Evolutionary conservation across 2,797 vertebrate species (phyloP).

Genomic region (Uromys caudimaculatus): DNA sequence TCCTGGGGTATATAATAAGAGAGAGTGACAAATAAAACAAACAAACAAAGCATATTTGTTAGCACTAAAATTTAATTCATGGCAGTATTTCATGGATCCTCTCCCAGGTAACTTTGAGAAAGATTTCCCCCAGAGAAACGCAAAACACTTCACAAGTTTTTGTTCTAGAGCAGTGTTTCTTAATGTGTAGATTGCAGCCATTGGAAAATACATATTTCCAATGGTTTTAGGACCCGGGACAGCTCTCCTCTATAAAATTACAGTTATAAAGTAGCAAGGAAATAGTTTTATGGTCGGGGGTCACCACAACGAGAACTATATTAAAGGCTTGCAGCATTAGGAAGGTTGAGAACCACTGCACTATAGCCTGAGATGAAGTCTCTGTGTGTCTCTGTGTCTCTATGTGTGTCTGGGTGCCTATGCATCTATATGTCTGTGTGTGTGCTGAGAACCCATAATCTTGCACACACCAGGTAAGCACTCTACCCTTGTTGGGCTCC

Average conservation of each 20-base stretch:
- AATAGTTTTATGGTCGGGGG: background rate
- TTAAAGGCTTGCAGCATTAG: background rate
- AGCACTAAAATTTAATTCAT: conserved; percentile 41
- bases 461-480: background rate
- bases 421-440: background rate
- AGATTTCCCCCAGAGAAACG: background rate
- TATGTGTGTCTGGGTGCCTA: background rate
- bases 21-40: background rate
- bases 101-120: background rate
- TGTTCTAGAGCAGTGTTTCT: background rate
- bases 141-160: conserved; percentile 35
- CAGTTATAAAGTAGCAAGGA: background rate
- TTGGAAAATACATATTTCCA: background rate
- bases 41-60: conserved; percentile 7
- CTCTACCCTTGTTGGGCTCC: too few relatives aligned
- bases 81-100: conserved; percentile 17
- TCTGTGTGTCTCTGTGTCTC: background rate
- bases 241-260: background rate
- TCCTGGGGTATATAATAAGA: background rate
- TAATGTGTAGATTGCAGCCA: background rate
- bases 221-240: background rate
- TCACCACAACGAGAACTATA: background rate
- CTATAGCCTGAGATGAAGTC: background rate
- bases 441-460: background rate
- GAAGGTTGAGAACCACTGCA: background rate